Evolutionary conservation across 2,113 vertebrate genomes (phyloP).

Genomic region (Syngnathus floridae): DNA sequence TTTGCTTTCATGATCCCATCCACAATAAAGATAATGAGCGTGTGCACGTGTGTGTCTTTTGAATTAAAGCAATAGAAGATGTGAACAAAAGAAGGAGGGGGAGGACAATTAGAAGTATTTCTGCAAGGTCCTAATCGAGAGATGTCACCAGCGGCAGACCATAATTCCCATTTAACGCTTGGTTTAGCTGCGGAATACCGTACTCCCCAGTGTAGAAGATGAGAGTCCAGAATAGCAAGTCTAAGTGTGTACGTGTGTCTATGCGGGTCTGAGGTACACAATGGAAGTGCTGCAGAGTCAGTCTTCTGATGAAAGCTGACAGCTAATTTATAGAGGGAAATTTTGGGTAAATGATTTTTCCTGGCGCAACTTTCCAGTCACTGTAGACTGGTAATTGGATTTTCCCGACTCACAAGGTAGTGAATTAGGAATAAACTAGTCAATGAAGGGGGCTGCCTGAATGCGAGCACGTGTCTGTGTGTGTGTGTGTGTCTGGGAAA

Average conservation of each 20-base stretch:
- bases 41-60: not conserved
- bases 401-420: conserved; percentile 48
- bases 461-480: conserved; percentile 4
- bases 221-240: conserved; percentile 28
- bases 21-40: not conserved
- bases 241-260: not conserved
- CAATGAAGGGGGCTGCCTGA: conserved; percentile 33
- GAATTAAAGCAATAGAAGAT: not conserved
- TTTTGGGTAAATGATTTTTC: conserved; percentile 65
- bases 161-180: conserved; percentile 70
- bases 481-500: conserved; percentile 2
- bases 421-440: conserved; percentile 55
- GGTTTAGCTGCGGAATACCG: conserved; percentile 60
- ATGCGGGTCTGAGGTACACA: conserved; percentile 14
- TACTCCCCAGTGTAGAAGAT: conserved; percentile 42
- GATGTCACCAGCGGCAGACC: conserved; percentile 56
- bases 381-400: conserved; percentile 61
- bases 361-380: conserved; percentile 40
- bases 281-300: conserved; percentile 49
- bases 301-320: conserved; percentile 70
- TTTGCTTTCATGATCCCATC: not conserved
- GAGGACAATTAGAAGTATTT: conserved; percentile 66
- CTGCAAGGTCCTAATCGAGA: conserved; percentile 56
- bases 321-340: conserved; percentile 73
- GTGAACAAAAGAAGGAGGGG: conserved; percentile 26